These are phyloP conservation scores for Helleia helle DNA, from an alignment of 2,888 invertebrate species.

Conservation along the genomic window DNA sequence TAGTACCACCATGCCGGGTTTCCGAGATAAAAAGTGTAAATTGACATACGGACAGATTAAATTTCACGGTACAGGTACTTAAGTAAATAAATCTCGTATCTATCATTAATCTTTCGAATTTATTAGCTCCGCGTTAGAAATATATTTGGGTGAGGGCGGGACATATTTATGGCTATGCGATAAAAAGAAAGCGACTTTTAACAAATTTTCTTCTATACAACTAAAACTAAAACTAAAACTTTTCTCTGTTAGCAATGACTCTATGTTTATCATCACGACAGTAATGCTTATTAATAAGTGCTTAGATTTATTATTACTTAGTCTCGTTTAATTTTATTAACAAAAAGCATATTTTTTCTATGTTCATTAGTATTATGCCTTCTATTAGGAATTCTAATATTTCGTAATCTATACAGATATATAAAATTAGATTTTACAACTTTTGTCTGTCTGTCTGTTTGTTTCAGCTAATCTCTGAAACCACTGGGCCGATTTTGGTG, in stretches of 20 bases:
- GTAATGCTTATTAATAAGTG: slow-evolving; percentile 1
- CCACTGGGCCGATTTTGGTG: too few relatives aligned
- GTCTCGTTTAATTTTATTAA: background rate
- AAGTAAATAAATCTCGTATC: slow-evolving; percentile 60
- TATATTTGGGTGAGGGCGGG: slow-evolving; percentile 49
- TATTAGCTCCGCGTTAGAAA: slow-evolving; percentile 52
- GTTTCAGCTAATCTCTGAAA: too few relatives aligned
- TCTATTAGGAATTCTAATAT: too few relatives aligned
- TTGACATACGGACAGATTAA: slow-evolving; percentile 53
- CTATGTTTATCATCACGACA: background rate
- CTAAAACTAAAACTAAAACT: too few relatives aligned
- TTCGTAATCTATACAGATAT: too few relatives aligned
- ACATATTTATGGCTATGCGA: slow-evolving; percentile 58
- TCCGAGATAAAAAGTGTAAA: slow-evolving; percentile 33
- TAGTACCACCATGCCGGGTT: background rate
- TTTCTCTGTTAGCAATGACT: background rate
- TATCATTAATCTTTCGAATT: slow-evolving; percentile 64
- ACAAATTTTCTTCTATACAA: slow-evolving; percentile 16
- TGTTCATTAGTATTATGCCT: too few relatives aligned
- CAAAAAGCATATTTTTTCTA: too few relatives aligned
- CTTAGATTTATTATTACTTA: background rate
- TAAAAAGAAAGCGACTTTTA: slow-evolving; percentile 47
- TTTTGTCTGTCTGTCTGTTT: too few relatives aligned
- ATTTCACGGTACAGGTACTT: slow-evolving; percentile 55
- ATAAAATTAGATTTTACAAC: too few relatives aligned